phyloP scores from a whole-genome alignment of 1,140 invertebrate genomes.

The Heliconius himera region DNA sequence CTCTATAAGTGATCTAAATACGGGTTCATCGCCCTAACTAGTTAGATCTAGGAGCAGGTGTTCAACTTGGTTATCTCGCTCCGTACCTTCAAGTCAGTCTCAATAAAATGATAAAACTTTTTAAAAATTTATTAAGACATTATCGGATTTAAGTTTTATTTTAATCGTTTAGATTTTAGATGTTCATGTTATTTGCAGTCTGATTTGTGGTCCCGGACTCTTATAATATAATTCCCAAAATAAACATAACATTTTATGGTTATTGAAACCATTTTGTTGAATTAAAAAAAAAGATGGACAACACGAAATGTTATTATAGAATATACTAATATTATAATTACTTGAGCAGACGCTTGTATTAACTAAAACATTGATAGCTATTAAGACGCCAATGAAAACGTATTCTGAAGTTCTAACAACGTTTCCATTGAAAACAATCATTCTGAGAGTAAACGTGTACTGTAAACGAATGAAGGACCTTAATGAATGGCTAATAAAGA shows the following conservation, averaged over 20 bases:
- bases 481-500: constrained; percentile 69
- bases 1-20: constrained; percentile 29
- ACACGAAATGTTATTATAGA: background rate
- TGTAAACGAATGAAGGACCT: constrained; percentile 40
- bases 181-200: background rate
- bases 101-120: constrained; percentile 7
- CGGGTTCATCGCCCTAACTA: constrained; percentile 43
- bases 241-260: background rate
- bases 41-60: constrained; percentile 44
- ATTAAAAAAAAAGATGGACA: background rate
- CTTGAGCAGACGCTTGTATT: background rate
- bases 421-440: constrained; percentile 38
- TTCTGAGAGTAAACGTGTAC: constrained; percentile 33
- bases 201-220: background rate
- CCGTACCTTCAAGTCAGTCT: constrained; percentile 12
- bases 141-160: constrained; percentile 3
- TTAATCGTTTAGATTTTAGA: constrained; percentile 2
- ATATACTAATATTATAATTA: background rate
- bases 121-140: background rate
- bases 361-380: constrained; percentile 3
- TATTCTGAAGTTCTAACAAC: constrained; percentile 27
- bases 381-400: constrained; percentile 21
- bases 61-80: constrained; percentile 34
- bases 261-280: background rate
- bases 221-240: background rate